Evolutionary conservation across 2,797 vertebrate species (phyloP), one percentile per base, ranked within the genome.

Genomic region (Oreochromis mossambicus): DNA sequence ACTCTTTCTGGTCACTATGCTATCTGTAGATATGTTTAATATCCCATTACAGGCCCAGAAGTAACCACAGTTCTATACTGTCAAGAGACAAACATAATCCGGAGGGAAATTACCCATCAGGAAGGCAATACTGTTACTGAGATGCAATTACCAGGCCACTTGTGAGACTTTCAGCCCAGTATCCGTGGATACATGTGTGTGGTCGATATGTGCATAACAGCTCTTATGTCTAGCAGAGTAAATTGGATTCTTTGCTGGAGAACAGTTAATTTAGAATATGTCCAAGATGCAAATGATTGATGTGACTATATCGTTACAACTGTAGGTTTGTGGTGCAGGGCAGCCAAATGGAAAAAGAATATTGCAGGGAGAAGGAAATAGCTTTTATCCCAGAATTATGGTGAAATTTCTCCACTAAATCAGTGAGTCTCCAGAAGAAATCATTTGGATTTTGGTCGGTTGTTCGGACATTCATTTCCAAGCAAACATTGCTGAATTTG

Each of bases 91-190:
- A 96, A 95, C 95, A 96, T 95, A 95, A 96, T 96, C 96, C 95
- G 58, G 92, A 92, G 95, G 96, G 96, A 96, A 96, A 96, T 97
- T 96, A 96, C 95, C 95, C 95, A 96, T 96, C 95, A 95, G 94
- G 92, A 97, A 96, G 93, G 95, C 95, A 96, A 95, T 93, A 92
- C 94, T 95, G 94, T 95, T 95, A 94, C 94, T 95, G 95, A 96
- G 96, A 96, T 96, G 94, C 96, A 96, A 96, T 97, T 96, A 96
- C 95, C 92, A 94, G 92, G 87, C 94, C 94, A 96, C 96, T 96
- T 96, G 93, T 95, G 94, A 95, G 94, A 94, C 92, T 92, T 91
- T 92, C 89, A 87, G 92, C 83, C 83, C 83, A 88, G 94, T 88
- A 92, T 94, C 93, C 92, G 84, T 91, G 92, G 92, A 90, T 94